A percentile compares a stretch with the other conserved stretches of the same genome.
Evolutionary conservation across 1,140 invertebrate species (phyloP).

Genomic region (Drosophila ficusphila): DNA sequence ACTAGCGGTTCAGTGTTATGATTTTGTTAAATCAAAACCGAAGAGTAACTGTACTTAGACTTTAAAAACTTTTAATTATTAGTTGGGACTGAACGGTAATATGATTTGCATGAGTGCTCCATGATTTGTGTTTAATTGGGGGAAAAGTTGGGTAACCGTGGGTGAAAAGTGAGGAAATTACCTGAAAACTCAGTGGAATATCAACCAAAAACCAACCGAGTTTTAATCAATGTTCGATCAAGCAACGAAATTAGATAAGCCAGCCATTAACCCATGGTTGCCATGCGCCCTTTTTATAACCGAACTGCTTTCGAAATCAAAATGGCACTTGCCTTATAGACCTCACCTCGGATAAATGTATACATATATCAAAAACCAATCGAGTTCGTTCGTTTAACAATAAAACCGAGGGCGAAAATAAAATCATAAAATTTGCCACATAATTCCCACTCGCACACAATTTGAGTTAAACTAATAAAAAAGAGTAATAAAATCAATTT

Average conservation of each 20-base stretch:
- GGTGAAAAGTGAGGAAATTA: background rate
- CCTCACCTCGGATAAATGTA: background rate
- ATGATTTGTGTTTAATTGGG: constrained; percentile 1
- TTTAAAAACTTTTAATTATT: constrained; percentile 17
- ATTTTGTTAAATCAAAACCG: background rate
- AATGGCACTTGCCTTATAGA: constrained; percentile 34
- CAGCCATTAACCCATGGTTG: constrained; percentile 23
- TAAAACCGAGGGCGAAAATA: constrained; percentile 55
- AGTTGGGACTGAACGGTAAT: background rate
- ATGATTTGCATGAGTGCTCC: constrained; percentile 17
- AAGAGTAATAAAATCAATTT: constrained; percentile 73
- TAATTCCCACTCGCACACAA: constrained; percentile 48
- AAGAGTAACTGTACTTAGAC: background rate
- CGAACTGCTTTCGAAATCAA: constrained; percentile 16
- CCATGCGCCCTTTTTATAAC: constrained; percentile 13
- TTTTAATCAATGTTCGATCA: background rate
- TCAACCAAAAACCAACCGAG: background rate
- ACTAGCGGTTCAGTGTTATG: background rate
- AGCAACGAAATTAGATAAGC: constrained; percentile 1
- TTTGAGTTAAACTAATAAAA: constrained; percentile 52
- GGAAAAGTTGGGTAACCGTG: background rate
- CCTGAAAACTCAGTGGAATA: background rate
- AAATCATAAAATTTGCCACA: constrained; percentile 62
- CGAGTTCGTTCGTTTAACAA: constrained; percentile 17
- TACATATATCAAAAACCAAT: constrained; percentile 15